Conservation (phyloP, 2,113 vertebrate species). For the Copsychus sechellarum region DNA sequence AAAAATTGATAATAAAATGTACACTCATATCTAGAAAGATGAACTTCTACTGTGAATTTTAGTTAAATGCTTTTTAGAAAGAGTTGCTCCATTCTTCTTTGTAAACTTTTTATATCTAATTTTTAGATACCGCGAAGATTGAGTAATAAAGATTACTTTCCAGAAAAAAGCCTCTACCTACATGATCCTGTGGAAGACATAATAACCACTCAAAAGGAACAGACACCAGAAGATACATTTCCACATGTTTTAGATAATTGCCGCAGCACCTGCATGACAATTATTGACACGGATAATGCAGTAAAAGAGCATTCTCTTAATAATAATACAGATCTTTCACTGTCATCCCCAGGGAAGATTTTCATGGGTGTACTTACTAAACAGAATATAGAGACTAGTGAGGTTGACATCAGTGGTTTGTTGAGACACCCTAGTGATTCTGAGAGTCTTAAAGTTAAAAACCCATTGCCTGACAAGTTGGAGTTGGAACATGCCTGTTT, state of each 20-base stretch:
- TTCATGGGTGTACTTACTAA: not conserved
- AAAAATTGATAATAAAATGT: not conserved
- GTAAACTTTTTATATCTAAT: not conserved
- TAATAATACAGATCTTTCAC: not conserved
- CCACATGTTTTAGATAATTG: not conserved
- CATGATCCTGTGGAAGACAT: not conserved
- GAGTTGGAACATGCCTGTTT: not conserved
- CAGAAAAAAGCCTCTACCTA: conserved; percentile 41
- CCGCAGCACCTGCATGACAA: not conserved
- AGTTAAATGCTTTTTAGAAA: not conserved
- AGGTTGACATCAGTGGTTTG: conserved; percentile 23
- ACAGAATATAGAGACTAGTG: not conserved
- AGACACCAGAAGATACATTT: not conserved
- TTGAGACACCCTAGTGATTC: not conserved
- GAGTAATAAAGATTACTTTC: not conserved
- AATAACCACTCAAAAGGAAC: not conserved
- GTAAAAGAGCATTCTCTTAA: conserved; percentile 13
- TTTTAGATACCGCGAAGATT: conserved; percentile 26
- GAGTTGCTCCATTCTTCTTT: not conserved
- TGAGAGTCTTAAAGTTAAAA: not conserved
- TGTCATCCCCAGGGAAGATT: not conserved
- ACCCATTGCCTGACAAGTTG: not conserved
- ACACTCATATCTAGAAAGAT: not conserved
- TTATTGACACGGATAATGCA: not conserved
- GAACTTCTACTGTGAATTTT: not conserved